Evolutionary conservation across 2,113 vertebrate species (phyloP).

Genomic region (Ardeotis arabs): DNA sequence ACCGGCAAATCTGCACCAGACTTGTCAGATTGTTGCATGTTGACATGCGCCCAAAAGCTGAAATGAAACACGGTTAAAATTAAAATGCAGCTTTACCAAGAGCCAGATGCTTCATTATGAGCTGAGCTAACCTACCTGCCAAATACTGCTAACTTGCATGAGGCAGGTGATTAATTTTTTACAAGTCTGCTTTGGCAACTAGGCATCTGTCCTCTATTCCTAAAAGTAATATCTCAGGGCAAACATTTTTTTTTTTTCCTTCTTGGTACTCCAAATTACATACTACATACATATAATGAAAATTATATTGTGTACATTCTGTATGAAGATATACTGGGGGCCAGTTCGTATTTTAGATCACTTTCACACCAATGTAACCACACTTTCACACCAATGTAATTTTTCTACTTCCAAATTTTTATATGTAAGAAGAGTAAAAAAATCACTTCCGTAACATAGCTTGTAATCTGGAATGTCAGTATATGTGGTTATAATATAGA

Average conservation of each 20-base stretch:
- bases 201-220: slow-evolving; percentile 46
- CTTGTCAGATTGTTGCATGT: neutral
- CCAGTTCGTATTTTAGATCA: neutral
- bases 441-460: neutral
- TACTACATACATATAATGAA: neutral
- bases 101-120: slow-evolving; percentile 59
- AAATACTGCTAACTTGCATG: slow-evolving; percentile 38
- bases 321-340: neutral
- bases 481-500: neutral
- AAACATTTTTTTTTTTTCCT: neutral
- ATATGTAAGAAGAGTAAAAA: neutral
- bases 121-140: slow-evolving; percentile 28
- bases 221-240: slow-evolving; percentile 24
- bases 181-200: slow-evolving; percentile 30
- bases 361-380: neutral
- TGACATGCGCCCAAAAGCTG: slow-evolving; percentile 9
- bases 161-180: slow-evolving; percentile 60
- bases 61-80: slow-evolving; percentile 16
- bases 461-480: slow-evolving; percentile 11
- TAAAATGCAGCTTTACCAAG: slow-evolving; percentile 26
- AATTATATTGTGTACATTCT: neutral
- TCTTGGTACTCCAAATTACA: neutral
- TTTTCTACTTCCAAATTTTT: neutral
- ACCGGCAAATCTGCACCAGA: neutral
- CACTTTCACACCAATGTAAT: neutral